Base-by-base conservation (phyloP, 2,113 vertebrate species). In the Capreolus pygargus region DNA sequence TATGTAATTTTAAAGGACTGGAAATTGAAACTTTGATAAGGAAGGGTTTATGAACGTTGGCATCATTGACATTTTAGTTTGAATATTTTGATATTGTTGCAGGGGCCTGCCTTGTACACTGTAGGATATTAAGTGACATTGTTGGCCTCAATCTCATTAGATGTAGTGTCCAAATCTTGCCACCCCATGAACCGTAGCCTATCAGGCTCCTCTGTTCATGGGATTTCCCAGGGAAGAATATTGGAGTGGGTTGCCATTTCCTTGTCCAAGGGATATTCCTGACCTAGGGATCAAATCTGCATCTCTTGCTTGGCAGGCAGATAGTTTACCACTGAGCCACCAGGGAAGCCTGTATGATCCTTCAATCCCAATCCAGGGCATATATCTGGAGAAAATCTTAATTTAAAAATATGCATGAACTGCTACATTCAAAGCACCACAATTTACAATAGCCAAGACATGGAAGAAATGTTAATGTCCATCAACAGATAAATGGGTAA, bases 401-500 rank as follows among this genome's bases (percentile, higher is more conserved):
- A 76, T 76, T 76, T 25, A 11, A 76, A 43, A 76, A 27, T 25
- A 15, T 43, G 43, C 1, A 0, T 76, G 21, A 39, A 27, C 39
- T 0, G 3, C 21, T 6, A 0, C 0, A 0, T 76, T 43, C 70
- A 76, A 23, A 43, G 70, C 12, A 27, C 36, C 36, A 43, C 36
- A 39, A 7, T 76, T 60, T 60, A 28, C 10, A 60, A 28, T 14
- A 76, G 23, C 23, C 70, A 27, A 43, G 70, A 43, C 23, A 76
- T 45, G 70, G 25, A 76, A 43, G 70, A 43, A 76, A 76, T 39
- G 12, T 45, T 28, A 76, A 76, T 15, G 70, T 76, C 39, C 43
- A 25, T 27, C 39, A 43, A 76, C 39, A 43, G 12, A 76, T 76
- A 12, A 76, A 45, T 43, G 70, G 39, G 27, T 76, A 45, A 27